Conservation (phyloP, 2,113 vertebrate species). For the Oncorhynchus kisutch region DNA sequence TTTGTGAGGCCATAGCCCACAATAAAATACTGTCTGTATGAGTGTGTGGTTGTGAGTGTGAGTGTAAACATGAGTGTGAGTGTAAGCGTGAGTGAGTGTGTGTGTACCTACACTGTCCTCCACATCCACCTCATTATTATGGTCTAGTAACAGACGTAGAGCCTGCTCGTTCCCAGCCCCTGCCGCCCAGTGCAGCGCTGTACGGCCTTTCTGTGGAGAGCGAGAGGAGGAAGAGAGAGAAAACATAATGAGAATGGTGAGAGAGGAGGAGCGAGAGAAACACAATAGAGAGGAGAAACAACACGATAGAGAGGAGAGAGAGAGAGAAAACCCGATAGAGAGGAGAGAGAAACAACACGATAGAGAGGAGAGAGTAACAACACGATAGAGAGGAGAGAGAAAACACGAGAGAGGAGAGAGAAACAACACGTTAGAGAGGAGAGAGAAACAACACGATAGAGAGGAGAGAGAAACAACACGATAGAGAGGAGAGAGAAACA, state of each 20-base stretch:
- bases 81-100: neutral
- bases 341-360: too few relatives aligned
- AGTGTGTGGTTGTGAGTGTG: neutral
- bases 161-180: constrained; percentile 81
- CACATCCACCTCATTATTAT: constrained; percentile 75
- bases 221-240: neutral
- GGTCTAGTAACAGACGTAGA: constrained; percentile 80
- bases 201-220: constrained; percentile 75
- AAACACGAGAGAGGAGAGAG: too few relatives aligned
- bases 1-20: too few relatives aligned
- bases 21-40: neutral
- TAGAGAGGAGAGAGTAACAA: too few relatives aligned
- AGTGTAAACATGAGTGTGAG: neutral
- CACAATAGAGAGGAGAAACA: neutral
- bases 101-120: constrained; percentile 74
- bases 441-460: too few relatives aligned
- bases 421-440: too few relatives aligned
- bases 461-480: too few relatives aligned
- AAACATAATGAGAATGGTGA: neutral
- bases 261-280: neutral
- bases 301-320: neutral
- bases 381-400: too few relatives aligned
- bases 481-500: too few relatives aligned
- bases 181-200: constrained; percentile 86
- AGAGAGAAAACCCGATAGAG: neutral